Evolutionary conservation across 2,113 vertebrate genomes (phyloP), one percentile per base, ranked within the genome.

Genomic region (Tachycineta bicolor): DNA sequence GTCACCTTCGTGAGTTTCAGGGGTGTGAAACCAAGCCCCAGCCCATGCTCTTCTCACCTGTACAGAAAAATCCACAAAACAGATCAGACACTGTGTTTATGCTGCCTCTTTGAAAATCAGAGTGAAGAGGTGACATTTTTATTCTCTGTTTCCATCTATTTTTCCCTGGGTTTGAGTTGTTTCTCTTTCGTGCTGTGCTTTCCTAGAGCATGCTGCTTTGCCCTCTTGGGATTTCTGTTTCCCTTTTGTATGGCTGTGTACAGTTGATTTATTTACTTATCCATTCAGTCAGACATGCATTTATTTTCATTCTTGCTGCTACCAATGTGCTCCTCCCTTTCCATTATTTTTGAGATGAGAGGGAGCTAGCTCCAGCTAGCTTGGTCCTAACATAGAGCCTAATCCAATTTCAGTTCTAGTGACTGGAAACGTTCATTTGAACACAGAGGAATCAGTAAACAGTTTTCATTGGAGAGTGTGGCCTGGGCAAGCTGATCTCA

Each of bases 281-380:
- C 64, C 15, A 10, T 70, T 44, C 75, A 73, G 24, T 64, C 50
- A 79, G 44, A 22, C 25, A 33, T 28, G 62, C 0, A 28, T 83
- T 82, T 70, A 2, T 70, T 92, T 96, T 93, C 43, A 46, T 73
- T 91, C 50, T 91, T 79, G 44, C 22, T 85, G 84, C 43, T 86
- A 29, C 43, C 21, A 10, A 0, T 26, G 5, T 39, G 31, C 62
- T n/a, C 29, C 33, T 88, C 39, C 70, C 39, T 77, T 55, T 59
- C 19, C 64, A 53, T 34, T 62, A 15, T 44, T 63, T 76, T 11
- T 60, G 70, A 52, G 50, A 33, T 29, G 44, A 64, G 43, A 52
- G 59, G 31, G 73, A 84, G 83, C 47, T 24, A 26, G n/a, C 52
- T 71, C 41, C 26, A 89, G 33, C 65, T 24, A 67, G 43, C 34